phyloP scores from a whole-genome alignment of 2,888 invertebrate genomes.

The Drosophila meridionalis region DNA sequence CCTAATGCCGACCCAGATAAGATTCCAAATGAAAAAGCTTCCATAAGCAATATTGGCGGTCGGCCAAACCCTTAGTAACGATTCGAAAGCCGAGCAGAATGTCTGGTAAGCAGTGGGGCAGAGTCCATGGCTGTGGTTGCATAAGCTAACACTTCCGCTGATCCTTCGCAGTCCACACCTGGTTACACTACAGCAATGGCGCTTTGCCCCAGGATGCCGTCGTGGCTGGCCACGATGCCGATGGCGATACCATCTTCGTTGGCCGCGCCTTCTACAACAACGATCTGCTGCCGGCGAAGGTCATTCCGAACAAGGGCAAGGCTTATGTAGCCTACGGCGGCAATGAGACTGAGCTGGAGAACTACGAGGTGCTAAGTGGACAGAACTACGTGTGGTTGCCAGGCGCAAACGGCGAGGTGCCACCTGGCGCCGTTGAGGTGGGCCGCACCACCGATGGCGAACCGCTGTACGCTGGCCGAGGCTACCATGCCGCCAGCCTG shows the following conservation, averaged over 20 bases:
- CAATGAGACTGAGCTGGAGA: conserved; percentile 88
- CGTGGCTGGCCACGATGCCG: conserved; percentile 88
- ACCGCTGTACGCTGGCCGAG: conserved; percentile 89
- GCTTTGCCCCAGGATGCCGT: conserved; percentile 85
- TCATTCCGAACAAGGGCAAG: conserved; percentile 87
- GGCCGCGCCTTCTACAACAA: conserved; percentile 89
- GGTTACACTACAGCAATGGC: conserved; percentile 85
- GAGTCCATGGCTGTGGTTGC: background rate
- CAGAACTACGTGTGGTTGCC: conserved; percentile 89
- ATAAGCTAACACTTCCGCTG: conserved; percentile 9
- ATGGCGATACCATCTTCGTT: conserved; percentile 90
- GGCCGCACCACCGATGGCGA: conserved; percentile 89
- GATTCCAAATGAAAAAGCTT: conserved; percentile 6
- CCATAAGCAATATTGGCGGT: conserved; percentile 8
- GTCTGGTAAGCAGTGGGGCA: conserved; percentile 61
- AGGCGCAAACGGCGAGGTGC: conserved; percentile 87
- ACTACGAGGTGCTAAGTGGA: conserved; percentile 89
- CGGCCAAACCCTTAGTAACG: conserved; percentile 29
- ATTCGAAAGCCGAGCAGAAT: conserved; percentile 39
- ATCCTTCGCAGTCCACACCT: conserved; percentile 81
- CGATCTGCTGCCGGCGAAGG: conserved; percentile 88
- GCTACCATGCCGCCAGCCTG: conserved; percentile 88
- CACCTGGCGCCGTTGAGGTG: conserved; percentile 88
- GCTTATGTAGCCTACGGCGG: conserved; percentile 89
- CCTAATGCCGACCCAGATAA: conserved; percentile 14